Evolutionary conservation across 2,797 vertebrate species (phyloP), one percentile per base, ranked within the genome.

Genomic region (Okamejei kenojei): DNA sequence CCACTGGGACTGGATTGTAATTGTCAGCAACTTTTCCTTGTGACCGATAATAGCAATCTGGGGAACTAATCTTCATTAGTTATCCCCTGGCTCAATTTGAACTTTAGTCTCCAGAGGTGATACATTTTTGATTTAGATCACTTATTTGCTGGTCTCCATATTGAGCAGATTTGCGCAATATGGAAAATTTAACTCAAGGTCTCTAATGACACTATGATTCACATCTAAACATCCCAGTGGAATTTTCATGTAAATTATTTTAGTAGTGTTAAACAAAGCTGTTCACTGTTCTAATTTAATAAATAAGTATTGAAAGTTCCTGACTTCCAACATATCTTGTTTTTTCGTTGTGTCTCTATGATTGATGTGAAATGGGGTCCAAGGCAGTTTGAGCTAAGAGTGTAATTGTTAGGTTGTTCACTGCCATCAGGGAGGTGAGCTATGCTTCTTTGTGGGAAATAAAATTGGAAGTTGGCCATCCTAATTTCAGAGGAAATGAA

Each of bases 221-320:
- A 92, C 90, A 92, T 76, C 90, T 74, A 92, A 92, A 92, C 90
- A 92, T 92, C 90, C 90, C 90, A 92, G 29, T 92, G 90, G 73
- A 92, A 92, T 45, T 76, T 76, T 74, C 90, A 92, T 92, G 90
- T 92, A 92, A 92, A 74, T 92, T 92, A 74, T 68, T 92, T 76
- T 76, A 58, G 90, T 92, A 26, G 90, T 92, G 90, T 76, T 92
- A 74, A 92, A 92, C 90, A 92, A 92, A 92, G 90, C 90, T 92
- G 90, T 92, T 92, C 90, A 92, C 90, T 92, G 90, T 92, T 92
- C 71, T 92, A 92, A 92, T 92, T 92, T 92, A 71, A 92, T 92
- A 92, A 92, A n/a, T 76, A 74, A 92, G 73, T n/a, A 92, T 92
- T 92, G 71, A 54, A 92, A 76, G 45, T 54, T 71, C 73, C 90